Evolutionary conservation across 2,888 invertebrate species (phyloP).

Genomic region (Miltochrista miniata): DNA sequence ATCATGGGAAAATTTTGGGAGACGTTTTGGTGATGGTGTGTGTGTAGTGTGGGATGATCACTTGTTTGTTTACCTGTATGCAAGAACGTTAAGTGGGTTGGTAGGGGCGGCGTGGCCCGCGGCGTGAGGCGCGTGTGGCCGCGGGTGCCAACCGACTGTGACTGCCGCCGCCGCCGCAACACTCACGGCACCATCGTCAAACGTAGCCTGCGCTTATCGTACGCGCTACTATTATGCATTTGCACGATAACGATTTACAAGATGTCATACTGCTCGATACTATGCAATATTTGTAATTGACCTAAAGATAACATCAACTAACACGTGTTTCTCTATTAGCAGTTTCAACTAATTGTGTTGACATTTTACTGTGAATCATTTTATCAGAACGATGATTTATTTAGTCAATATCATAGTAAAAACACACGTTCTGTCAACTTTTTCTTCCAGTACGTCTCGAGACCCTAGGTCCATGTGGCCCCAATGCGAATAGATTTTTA

Average conservation of each 20-base stretch:
- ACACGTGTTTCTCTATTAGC: no score
- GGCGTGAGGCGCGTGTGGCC: conserved; percentile 71
- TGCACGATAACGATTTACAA: conserved; percentile 65
- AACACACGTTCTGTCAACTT: no score
- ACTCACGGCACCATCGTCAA: conserved; percentile 39
- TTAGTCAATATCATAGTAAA: no score
- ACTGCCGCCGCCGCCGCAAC: conserved; percentile 59
- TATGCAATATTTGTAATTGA: conserved; percentile 2
- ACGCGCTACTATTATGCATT: conserved; percentile 64
- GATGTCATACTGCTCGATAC: conserved; percentile 31
- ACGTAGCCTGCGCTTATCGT: conserved; percentile 73
- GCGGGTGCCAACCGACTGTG: conserved; percentile 72
- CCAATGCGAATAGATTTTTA: no score
- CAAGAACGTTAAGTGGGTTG: conserved; percentile 49
- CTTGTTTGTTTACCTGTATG: conserved; percentile 70
- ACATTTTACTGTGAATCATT: no score
- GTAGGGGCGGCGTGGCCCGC: conserved; percentile 61
- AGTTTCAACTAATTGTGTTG: no score
- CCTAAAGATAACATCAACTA: neutral
- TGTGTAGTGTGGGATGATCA: conserved; percentile 24
- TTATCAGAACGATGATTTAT: no score
- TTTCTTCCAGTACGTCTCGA: no score
- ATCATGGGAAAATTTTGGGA: no score
- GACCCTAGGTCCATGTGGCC: no score
- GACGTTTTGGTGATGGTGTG: conserved; percentile 21